Percentiles rank a stretch among this genome's conserved stretches.
Evolutionary conservation across 2,797 vertebrate species (phyloP).

Genomic region (Ispidina lecontei): DNA sequence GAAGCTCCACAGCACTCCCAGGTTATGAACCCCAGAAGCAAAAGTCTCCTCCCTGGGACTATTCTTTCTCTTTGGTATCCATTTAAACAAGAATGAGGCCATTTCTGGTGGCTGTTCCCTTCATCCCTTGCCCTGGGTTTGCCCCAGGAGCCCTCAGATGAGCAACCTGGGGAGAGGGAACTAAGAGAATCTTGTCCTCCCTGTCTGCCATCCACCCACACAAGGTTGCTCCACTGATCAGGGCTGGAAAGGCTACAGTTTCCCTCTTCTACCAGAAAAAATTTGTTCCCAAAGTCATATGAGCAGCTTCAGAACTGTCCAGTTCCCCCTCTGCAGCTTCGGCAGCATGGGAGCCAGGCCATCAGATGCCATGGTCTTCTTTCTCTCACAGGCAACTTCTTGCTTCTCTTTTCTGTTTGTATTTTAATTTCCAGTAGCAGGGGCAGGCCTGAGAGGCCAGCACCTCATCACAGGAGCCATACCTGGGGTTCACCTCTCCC

Average conservation of each 20-base stretch:
- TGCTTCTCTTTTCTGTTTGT: not conserved
- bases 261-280: not conserved
- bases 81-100: not conserved
- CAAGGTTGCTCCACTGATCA: not conserved
- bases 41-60: not conserved
- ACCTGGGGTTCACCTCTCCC: not conserved
- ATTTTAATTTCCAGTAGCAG: not conserved
- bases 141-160: accelerated
- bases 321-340: not conserved
- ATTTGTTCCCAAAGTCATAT: not conserved
- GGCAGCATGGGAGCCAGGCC: not conserved
- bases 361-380: not conserved
- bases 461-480: not conserved
- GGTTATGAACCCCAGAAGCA: not conserved
- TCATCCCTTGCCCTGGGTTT: not conserved
- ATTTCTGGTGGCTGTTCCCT: not conserved
- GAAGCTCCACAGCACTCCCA: not conserved
- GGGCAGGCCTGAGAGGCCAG: not conserved
- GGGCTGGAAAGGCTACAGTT: not conserved
- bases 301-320: not conserved
- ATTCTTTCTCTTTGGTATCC: not conserved
- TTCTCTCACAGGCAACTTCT: not conserved
- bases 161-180: not conserved
- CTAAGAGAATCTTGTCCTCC: not conserved
- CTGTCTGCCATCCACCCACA: not conserved